Evolutionary conservation across 2,888 invertebrate genomes (phyloP), one percentile per base, ranked within the genome.

Genomic region (Microplitis manilae): DNA sequence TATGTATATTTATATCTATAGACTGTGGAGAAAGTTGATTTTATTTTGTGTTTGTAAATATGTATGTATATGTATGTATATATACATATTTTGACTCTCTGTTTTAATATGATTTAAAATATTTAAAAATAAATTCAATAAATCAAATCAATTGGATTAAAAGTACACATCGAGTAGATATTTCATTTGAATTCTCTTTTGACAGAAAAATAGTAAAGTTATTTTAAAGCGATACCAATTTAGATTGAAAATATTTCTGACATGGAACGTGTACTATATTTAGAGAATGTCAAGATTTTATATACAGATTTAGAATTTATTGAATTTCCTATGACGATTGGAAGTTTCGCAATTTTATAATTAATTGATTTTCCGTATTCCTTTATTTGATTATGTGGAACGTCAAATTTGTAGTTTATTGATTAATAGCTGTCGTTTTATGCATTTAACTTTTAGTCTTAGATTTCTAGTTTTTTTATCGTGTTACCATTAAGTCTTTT

Each of bases 21-120:
- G 39, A 6, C 64, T 15, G n/a, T 69, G 50, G 69, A 61, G 68
- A 50, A 61, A 69, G 60, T 61, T 62, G 62, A 50, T 50, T 50
- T 50, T 50, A 50, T 50, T 50, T 9, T 50, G 6, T 50, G 50
- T 13, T 50, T 9, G 50, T 50, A 50, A 50, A 50, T 50, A 9
- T 50, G 8, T 20, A 20, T 20, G 20, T 20, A 20, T 20, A 50
- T 13, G 50, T 9, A 4, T 50, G 50, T 2, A 4, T 50, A 9
- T 13, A 8, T 13, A 50, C 13, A 50, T 50, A 50, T 50, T 50
- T 9, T 50, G 8, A 50, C 6, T 50, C 50, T 9, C 50, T 50
- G 9, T 1, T 50, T 9, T 50, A 50, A 13, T 50, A 50, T 50
- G 50, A 13, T 9, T 50, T 8, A 50, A 50, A 50, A 50, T 50